Evolutionary conservation across 2,888 invertebrate species (phyloP).

Genomic region (Dioctria linearis): DNA sequence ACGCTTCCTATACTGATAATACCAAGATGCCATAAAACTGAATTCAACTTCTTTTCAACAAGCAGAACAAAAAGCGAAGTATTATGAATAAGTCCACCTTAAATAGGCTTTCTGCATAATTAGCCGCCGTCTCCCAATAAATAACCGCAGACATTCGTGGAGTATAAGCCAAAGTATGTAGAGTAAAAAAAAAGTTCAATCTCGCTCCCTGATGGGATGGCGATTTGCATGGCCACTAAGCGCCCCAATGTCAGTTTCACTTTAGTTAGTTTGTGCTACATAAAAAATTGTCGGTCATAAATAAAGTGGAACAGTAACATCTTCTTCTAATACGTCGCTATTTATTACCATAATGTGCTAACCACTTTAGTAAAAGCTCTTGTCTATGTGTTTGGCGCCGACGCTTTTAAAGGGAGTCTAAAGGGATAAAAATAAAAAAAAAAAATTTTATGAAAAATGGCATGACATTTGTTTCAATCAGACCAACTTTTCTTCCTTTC

Average conservation of each 20-base stretch:
- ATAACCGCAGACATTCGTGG: conserved; percentile 29
- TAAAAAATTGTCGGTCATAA: conserved; percentile 51
- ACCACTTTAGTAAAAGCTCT: conserved; percentile 58
- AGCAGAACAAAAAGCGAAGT: background rate
- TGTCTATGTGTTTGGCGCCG: conserved; percentile 57
- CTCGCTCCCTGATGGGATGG: conserved; percentile 1
- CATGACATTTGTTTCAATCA: conserved; percentile 59
- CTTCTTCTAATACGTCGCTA: conserved; percentile 58
- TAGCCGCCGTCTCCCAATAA: conserved; percentile 36
- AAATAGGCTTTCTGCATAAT: conserved; percentile 53
- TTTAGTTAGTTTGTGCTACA: conserved; percentile 31
- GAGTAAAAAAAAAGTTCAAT: conserved; percentile 45
- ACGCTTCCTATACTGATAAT: conserved; percentile 35
- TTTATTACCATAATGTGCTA: conserved; percentile 59
- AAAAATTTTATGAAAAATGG: conserved; percentile 57
- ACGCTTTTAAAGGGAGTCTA: conserved; percentile 57
- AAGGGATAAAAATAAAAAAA: conserved; percentile 3
- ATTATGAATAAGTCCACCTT: conserved; percentile 51
- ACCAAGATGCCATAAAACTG: background rate
- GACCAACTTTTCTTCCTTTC: conserved; percentile 51
- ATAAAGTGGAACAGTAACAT: conserved; percentile 56
- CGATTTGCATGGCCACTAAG: conserved; percentile 49
- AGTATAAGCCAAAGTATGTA: background rate
- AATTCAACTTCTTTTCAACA: background rate
- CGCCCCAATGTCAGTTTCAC: conserved; percentile 6